Base-by-base conservation (phyloP, 1,140 invertebrate species). In the Pristionchus pacificus region DNA sequence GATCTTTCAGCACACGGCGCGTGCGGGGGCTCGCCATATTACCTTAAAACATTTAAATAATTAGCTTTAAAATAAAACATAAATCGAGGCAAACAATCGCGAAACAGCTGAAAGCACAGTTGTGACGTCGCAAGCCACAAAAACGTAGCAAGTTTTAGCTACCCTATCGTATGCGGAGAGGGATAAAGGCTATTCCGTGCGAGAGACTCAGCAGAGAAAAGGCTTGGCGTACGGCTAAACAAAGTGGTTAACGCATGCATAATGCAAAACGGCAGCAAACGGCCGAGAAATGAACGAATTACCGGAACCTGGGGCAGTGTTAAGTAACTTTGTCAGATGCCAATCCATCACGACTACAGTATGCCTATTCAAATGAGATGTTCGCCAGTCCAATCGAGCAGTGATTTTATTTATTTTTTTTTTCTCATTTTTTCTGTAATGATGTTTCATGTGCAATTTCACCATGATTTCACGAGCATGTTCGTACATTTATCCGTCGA, bases 11-110 rank as follows among this genome's bases (percentile, higher is more conserved):
- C 6, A 77, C 70, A n/a, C 66, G 32, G n/a, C 74, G 30, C 30
- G 74, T 76, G 6, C 74, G 60, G 24, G 74, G 74, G 58, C 74
- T 76, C 1, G 74, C 74, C 74, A 76, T 76, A 60, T 27, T 68
- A 24, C 6, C 6, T 10, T 60, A 60, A 13, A 10, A 24, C 24
- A 60, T 49, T 49, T 49, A 19, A 6, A 49, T 49, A 19, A 49
- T 19, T 49, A 49, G 6, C 6, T 49, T 49, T 10, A 10, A 49
- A 10, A 49, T 19, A 6, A 49, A 19, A 49, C 6, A 49, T 19
- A 49, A 49, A 49, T 10, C 38, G n/a, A 49, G 38, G 6, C 6
- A 49, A 6, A 49, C 6, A 10, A 49, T 10, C 6, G 38, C 38
- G 19, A 49, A 49, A 10, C 19, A 49, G 38, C 6, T 49, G 38